phyloP scores from a whole-genome alignment of 2,113 vertebrate species.

The Sclerurus mexicanus region DNA sequence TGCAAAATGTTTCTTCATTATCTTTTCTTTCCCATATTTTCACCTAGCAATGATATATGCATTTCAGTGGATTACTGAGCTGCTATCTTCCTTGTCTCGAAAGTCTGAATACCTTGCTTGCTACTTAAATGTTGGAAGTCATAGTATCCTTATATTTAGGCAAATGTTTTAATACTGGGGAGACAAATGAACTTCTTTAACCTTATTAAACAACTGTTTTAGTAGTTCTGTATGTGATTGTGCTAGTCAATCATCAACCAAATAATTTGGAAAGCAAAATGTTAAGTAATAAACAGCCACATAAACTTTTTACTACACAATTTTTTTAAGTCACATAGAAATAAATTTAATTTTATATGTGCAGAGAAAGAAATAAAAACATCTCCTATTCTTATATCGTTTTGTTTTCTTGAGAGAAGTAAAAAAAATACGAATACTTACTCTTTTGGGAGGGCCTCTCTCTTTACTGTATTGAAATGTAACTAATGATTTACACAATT shows the following conservation, averaged over 20 bases:
- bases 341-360: conserved; percentile 10
- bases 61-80: neutral
- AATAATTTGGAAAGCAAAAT: conserved; percentile 28
- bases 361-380: neutral
- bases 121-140: neutral
- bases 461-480: neutral
- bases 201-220: neutral
- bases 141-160: neutral
- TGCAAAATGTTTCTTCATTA: neutral
- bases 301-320: neutral
- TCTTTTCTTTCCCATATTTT: neutral
- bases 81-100: neutral
- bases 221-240: neutral
- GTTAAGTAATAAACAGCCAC: conserved; percentile 32
- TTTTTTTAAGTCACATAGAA: neutral
- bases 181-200: neutral
- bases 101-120: neutral
- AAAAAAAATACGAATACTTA: neutral
- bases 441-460: neutral
- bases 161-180: neutral
- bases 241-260: neutral
- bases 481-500: neutral
- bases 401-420: neutral
- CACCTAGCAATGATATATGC: neutral
- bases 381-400: neutral